These are phyloP conservation scores for Brachystomella parvula DNA, from an alignment of 1,140 invertebrate species.

Conservation along the genomic window DNA sequence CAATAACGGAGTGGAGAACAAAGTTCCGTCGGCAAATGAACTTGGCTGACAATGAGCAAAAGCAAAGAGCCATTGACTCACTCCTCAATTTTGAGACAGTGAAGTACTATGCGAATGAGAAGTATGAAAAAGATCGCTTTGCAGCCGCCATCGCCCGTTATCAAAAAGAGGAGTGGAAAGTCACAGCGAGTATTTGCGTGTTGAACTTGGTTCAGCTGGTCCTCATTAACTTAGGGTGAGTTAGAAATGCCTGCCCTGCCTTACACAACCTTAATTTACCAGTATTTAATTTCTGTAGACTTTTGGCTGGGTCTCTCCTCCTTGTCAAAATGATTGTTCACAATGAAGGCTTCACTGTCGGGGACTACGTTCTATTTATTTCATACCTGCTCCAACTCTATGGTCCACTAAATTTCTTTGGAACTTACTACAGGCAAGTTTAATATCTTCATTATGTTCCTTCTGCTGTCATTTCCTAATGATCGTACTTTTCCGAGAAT, in stretches of 20 bases:
- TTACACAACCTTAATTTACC: slow-evolving; percentile 50
- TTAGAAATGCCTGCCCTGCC: slow-evolving; percentile 48
- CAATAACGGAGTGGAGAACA: slow-evolving; percentile 36
- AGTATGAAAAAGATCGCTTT: slow-evolving; percentile 52
- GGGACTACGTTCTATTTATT: slow-evolving; percentile 57
- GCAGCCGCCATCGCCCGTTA: slow-evolving; percentile 46
- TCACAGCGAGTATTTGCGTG: slow-evolving; percentile 48
- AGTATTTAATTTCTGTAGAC: slow-evolving; percentile 48
- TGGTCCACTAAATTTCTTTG: slow-evolving; percentile 55
- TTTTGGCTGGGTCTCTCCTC: slow-evolving; percentile 50
- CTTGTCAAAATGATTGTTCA: slow-evolving; percentile 49
- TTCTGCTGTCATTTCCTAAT: slow-evolving; percentile 8
- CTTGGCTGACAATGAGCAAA: slow-evolving; percentile 50
- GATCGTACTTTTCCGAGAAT: not conserved
- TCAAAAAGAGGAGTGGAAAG: slow-evolving; percentile 51
- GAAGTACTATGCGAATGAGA: slow-evolving; percentile 56
- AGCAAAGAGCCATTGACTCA: slow-evolving; percentile 53
- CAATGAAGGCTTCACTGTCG: slow-evolving; percentile 47
- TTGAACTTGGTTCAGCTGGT: slow-evolving; percentile 50
- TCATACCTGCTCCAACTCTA: slow-evolving; percentile 57
- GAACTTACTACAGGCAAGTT: slow-evolving; percentile 56
- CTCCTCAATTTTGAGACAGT: slow-evolving; percentile 61
- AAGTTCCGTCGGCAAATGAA: slow-evolving; percentile 53
- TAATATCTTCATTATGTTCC: not conserved
- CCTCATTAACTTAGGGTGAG: slow-evolving; percentile 47